Evolutionary conservation across 2,113 vertebrate genomes (phyloP).

Genomic region (Helogale parvula): DNA sequence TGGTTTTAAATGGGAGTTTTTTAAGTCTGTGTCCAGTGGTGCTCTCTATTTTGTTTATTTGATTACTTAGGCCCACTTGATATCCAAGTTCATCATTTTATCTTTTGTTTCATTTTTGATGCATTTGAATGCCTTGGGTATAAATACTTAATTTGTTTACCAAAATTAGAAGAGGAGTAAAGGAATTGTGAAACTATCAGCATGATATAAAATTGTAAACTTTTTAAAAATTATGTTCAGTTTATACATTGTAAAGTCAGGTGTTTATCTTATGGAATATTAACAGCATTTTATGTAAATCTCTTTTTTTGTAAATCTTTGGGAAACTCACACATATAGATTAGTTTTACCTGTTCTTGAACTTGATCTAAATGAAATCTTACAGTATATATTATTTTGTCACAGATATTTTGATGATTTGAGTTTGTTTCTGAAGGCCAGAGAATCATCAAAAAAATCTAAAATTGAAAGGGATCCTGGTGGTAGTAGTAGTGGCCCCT

Average conservation of each 20-base stretch:
- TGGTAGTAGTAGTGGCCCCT: not conserved
- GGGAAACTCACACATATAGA: not conserved
- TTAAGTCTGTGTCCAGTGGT: not conserved
- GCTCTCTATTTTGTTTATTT: not conserved
- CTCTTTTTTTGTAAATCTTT: not conserved
- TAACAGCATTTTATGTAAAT: slow-evolving; percentile 11
- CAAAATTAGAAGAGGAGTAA: slow-evolving; percentile 19
- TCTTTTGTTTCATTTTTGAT: slow-evolving; percentile 53
- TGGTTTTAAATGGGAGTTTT: not conserved
- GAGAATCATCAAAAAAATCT: not conserved
- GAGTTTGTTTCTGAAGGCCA: slow-evolving; percentile 7
- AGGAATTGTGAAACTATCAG: not conserved
- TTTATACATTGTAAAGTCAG: not conserved
- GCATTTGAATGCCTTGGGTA: slow-evolving; percentile 7
- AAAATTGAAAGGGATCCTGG: not conserved
- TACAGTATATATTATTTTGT: not conserved
- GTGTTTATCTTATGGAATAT: slow-evolving; percentile 26
- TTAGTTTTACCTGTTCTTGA: not conserved
- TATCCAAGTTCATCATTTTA: slow-evolving; percentile 8
- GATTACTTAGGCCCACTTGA: not conserved
- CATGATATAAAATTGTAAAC: not conserved
- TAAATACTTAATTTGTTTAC: slow-evolving; percentile 41
- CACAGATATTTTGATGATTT: not conserved
- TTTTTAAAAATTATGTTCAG: not conserved
- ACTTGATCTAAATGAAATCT: not conserved